Percentiles rank a stretch among this genome's conserved stretches.
Conservation (phyloP, 2,797 vertebrate genomes). For the Sciurus vulgaris region DNA sequence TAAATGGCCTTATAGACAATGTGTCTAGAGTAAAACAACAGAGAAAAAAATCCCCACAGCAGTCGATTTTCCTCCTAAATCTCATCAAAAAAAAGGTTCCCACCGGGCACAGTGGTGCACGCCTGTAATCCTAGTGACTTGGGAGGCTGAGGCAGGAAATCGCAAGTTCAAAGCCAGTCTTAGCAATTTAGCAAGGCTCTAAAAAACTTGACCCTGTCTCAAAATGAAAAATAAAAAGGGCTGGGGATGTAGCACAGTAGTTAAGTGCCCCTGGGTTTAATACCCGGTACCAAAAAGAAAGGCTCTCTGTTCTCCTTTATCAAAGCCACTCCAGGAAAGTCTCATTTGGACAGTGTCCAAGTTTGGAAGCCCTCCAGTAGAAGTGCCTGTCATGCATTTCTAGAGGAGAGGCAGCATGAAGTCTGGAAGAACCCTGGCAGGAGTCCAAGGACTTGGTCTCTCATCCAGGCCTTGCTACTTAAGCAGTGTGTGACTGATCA, state of each 20-base stretch:
- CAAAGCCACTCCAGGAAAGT: background rate
- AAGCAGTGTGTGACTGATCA: background rate
- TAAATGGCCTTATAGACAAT: background rate
- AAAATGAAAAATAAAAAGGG: too few relatives aligned
- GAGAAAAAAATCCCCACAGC: background rate
- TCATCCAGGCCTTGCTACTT: background rate
- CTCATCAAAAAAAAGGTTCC: slow-evolving; percentile 17
- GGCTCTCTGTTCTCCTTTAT: background rate
- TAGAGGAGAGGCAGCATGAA: background rate
- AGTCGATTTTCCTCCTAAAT: slow-evolving; percentile 35
- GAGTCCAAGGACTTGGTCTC: slow-evolving; percentile 24
- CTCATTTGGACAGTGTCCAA: background rate
- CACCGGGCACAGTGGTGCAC: background rate
- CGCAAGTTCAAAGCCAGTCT: too few relatives aligned
- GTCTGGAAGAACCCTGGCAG: background rate
- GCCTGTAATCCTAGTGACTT: too few relatives aligned
- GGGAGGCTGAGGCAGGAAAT: too few relatives aligned
- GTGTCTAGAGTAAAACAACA: slow-evolving; percentile 15
- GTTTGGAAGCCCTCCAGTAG: slow-evolving; percentile 7
- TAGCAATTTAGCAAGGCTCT: too few relatives aligned
- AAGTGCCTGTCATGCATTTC: background rate
- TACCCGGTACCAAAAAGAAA: background rate
- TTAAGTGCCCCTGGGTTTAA: too few relatives aligned
- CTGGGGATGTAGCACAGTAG: too few relatives aligned
- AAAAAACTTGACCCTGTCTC: too few relatives aligned